Evolutionary conservation across 1,140 invertebrate genomes (phyloP), one percentile per base, ranked within the genome.

Genomic region (Cryptotermes secundus): DNA sequence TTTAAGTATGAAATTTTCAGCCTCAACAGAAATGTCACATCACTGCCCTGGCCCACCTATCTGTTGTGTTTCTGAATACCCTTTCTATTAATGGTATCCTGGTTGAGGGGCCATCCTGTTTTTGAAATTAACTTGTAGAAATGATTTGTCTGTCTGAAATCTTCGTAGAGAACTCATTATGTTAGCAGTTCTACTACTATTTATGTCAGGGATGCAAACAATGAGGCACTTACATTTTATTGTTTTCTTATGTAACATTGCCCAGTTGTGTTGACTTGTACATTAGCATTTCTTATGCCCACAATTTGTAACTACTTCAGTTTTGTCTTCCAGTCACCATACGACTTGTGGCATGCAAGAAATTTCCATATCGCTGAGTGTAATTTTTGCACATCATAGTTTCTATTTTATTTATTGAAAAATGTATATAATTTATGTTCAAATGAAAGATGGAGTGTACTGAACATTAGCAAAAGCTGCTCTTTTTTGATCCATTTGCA

Each of bases 41-140:
- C 6, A 3, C n/a, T 72, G 26, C 59, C 26, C 26, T 72, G 59
- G n/a, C 59, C 59, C 26, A 38, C n/a, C 81, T 45, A 26, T 82
- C 53, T 82, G 34, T 82, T 82, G 45, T 82, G 81, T 82, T 82
- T 45, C 45, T 7, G 24, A 82, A 31, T 53, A 82, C 31, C 45
- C n/a, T 83, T 36, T 83, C 49, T 83, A 38, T 36, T 83, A 83
- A 83, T 83, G 83, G 83, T 79, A 83, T 83, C 83, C 72, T 83
- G 53, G 81, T 82, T 72, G 79, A 79, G 34, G 82, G 34, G n/a
- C 14, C 72, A 79, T 83, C 83, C 83, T 83, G 83, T 83, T 83
- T 79, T 83, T 83, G 83, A 83, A 83, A 83, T 34, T 45, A 81
- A 81, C 80, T 72, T 72, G n/a, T 72, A 31, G 59, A 72, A 72